Conservation (phyloP, 2,797 vertebrate species). For the Cercopithecus neglectus region DNA sequence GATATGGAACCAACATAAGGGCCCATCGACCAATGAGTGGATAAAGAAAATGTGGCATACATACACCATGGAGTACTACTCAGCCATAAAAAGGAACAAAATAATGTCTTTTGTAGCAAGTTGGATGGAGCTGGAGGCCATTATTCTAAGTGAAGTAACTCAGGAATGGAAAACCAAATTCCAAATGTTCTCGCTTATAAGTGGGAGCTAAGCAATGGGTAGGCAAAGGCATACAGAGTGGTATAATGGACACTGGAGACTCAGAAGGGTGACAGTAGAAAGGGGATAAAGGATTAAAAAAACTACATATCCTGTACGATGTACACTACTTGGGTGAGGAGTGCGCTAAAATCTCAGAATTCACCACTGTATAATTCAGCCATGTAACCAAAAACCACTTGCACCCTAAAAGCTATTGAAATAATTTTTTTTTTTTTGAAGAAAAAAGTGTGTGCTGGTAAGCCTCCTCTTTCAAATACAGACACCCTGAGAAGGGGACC, state of each 20-base stretch:
- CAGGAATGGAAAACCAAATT: neutral
- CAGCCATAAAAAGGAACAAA: neutral
- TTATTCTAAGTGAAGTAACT: neutral
- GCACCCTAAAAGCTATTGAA: neutral
- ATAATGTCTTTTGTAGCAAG: neutral
- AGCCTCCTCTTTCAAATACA: neutral
- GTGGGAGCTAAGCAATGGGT: neutral
- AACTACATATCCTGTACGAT: neutral
- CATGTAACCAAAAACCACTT: neutral
- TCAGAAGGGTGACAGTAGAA: neutral
- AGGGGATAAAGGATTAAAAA: neutral
- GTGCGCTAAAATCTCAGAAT: neutral
- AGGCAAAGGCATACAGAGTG: neutral
- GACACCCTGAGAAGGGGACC: rapidly evolving
- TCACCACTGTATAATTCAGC: neutral
- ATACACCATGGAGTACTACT: neutral
- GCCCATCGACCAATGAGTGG: neutral
- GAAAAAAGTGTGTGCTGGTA: neutral
- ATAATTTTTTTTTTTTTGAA: neutral
- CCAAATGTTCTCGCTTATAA: neutral
- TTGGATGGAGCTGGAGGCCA: neutral
- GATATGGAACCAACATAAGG: neutral
- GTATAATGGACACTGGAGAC: neutral
- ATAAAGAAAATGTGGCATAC: neutral
- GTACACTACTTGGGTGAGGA: neutral